Conservation (phyloP, 1,140 invertebrate genomes). For the Adelges cooleyi region DNA sequence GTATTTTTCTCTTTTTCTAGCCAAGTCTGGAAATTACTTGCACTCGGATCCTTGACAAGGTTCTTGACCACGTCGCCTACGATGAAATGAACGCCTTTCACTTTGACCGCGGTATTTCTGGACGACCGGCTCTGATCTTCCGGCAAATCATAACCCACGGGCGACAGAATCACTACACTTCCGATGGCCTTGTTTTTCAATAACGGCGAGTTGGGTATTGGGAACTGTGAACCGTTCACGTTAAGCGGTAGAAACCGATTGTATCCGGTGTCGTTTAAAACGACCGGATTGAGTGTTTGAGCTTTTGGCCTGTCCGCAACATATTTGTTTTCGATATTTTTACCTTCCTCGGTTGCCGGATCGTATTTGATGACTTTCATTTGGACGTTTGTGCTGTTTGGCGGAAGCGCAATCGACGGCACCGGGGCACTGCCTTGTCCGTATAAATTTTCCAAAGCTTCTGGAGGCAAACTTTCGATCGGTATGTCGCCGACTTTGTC, state of each 20-base stretch:
- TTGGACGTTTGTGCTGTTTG: slow-evolving; percentile 44
- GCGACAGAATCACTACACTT: slow-evolving; percentile 69
- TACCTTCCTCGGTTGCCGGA: slow-evolving; percentile 57
- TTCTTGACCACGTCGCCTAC: slow-evolving; percentile 59
- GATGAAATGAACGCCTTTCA: slow-evolving; percentile 42
- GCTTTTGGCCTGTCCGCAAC: slow-evolving; percentile 49
- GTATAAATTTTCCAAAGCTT: slow-evolving; percentile 72
- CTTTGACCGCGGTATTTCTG: slow-evolving; percentile 34
- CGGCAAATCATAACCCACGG: slow-evolving; percentile 53
- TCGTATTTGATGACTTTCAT: slow-evolving; percentile 75
- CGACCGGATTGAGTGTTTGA: slow-evolving; percentile 58
- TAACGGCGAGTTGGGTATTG: slow-evolving; percentile 60
- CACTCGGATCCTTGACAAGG: slow-evolving; percentile 57
- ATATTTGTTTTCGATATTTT: slow-evolving; percentile 56
- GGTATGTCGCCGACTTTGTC: slow-evolving; percentile 79
- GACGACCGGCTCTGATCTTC: slow-evolving; percentile 36
- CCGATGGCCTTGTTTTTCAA: slow-evolving; percentile 59
- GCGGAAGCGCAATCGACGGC: slow-evolving; percentile 33
- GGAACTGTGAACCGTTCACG: slow-evolving; percentile 70
- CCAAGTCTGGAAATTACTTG: slow-evolving; percentile 67
- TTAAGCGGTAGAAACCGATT: slow-evolving; percentile 71
- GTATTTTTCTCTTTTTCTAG: slow-evolving; percentile 60
- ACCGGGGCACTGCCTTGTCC: slow-evolving; percentile 43
- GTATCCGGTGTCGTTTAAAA: slow-evolving; percentile 57
- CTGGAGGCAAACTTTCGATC: slow-evolving; percentile 68